These are phyloP conservation scores for Taphrorychus bicolor DNA, from an alignment of 2,888 invertebrate genomes.

Conservation along the genomic window DNA sequence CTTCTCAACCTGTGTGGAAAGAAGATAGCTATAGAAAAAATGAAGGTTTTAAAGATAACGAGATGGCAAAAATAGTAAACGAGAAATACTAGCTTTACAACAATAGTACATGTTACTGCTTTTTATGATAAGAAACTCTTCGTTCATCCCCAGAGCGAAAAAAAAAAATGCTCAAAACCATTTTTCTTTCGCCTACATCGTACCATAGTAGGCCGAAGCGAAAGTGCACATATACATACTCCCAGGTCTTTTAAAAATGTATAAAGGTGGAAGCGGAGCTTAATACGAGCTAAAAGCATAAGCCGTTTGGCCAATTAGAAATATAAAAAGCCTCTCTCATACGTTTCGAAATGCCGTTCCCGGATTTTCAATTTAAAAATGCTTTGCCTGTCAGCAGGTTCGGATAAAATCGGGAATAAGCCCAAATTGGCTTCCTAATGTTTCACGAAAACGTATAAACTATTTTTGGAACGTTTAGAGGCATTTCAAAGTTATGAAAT, in stretches of 20 bases:
- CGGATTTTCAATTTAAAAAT: not conserved
- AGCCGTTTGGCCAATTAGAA: constrained; percentile 60
- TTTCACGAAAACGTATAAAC: too few relatives aligned
- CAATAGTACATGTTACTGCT: too few relatives aligned
- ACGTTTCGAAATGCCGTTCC: not conserved
- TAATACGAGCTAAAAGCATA: constrained; percentile 61
- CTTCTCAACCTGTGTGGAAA: too few relatives aligned
- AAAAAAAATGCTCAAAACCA: not conserved
- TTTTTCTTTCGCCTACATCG: not conserved
- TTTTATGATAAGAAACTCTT: too few relatives aligned
- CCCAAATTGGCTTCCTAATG: too few relatives aligned
- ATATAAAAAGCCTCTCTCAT: constrained; percentile 39
- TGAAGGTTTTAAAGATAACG: too few relatives aligned
- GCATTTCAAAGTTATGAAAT: too few relatives aligned
- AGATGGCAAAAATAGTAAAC: too few relatives aligned
- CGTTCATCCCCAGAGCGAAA: too few relatives aligned
- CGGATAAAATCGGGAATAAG: not conserved
- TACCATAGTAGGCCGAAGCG: constrained; percentile 20
- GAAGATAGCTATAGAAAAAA: too few relatives aligned
- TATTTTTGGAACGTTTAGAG: too few relatives aligned
- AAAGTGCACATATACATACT: constrained; percentile 21
- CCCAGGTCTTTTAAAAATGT: constrained; percentile 58
- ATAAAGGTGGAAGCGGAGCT: constrained; percentile 59
- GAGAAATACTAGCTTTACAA: too few relatives aligned
- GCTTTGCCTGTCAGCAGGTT: not conserved